Percentiles rank a stretch among this genome's conserved stretches.
These are phyloP conservation scores for Ondatra zibethicus DNA, from an alignment of 2,113 vertebrate genomes.

Conservation along the genomic window DNA sequence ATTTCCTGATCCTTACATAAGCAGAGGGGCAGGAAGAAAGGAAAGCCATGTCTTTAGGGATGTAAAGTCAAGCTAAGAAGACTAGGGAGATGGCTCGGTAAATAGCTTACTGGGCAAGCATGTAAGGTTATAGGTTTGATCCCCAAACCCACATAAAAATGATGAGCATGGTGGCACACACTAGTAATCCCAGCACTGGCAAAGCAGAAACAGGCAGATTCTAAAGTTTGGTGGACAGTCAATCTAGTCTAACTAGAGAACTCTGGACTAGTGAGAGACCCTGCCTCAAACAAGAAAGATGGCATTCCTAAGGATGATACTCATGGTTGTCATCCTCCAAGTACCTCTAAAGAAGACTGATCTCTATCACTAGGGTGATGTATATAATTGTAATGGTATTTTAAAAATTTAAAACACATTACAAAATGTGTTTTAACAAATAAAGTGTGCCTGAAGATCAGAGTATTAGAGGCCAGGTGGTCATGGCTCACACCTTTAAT, in stretches of 20 bases:
- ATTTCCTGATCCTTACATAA: background rate
- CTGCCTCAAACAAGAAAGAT: background rate
- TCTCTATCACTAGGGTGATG: background rate
- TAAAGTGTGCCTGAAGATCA: too few relatives aligned
- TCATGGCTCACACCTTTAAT: too few relatives aligned
- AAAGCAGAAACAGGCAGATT: background rate
- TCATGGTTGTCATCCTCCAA: background rate
- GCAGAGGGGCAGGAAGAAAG: background rate
- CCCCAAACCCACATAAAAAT: background rate
- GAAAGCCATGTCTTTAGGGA: background rate
- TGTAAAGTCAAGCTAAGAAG: background rate
- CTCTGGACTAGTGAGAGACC: background rate
- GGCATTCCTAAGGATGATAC: background rate
- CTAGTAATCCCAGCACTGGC: background rate
- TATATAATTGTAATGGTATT: too few relatives aligned
- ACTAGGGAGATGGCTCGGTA: background rate
- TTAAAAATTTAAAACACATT: too few relatives aligned
- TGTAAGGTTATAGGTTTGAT: background rate
- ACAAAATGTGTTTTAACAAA: too few relatives aligned
- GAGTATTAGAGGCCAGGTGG: too few relatives aligned
- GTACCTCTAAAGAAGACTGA: background rate
- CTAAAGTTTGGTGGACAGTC: background rate
- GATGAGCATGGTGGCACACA: background rate
- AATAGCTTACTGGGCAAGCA: background rate
- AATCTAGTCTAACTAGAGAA: background rate